Evolutionary conservation across 2,888 invertebrate genomes (phyloP), one percentile per base, ranked within the genome.

Genomic region (Idaea aversata): DNA sequence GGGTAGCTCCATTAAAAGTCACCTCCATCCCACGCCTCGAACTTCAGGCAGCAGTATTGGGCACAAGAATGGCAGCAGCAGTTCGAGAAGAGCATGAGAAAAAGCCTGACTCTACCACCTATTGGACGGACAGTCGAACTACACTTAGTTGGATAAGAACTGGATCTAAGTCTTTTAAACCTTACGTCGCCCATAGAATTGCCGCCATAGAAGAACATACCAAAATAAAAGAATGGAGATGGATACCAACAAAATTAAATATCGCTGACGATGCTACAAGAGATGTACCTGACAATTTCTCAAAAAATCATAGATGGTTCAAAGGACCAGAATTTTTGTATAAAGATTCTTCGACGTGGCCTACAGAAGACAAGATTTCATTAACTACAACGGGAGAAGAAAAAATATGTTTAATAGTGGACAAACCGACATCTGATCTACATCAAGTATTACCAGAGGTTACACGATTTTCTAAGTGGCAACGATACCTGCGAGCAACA

Each of bases 201-300:
- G 73, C 70, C 1, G 70, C 70, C 15, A 75, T 74, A 15, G 62
- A 65, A 15, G 73, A 74, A 5, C 62, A 15, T 7, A 63, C 70
- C 3, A 59, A 34, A 0, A n/a, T 57, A 0, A 63, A 59, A 1
- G 62, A 70, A 0, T 74, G 72, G 74, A 57, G 66, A 5, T 75
- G 69, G 67, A 61, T 73, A 5, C 75, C 75, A 0, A 69, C 70
- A 0, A 63, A 65, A 0, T 15, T 60, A 0, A 75, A 74, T 60
- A 65, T 66, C 0, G 73, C 70, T 0, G 73, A 75, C 15, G 70
- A 69, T n/a, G 69, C 70, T 0, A 69, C 70, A 1, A 38, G 67
- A n/a, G 7, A 59, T n/a, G 34, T 62, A 5, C 65, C 62, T 5
- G 1, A n/a, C 5, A 25, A 58, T 7, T 64, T 61, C 47, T 15